Conservation (phyloP, 1,140 invertebrate genomes). For the Hycleus cichorii region DNA sequence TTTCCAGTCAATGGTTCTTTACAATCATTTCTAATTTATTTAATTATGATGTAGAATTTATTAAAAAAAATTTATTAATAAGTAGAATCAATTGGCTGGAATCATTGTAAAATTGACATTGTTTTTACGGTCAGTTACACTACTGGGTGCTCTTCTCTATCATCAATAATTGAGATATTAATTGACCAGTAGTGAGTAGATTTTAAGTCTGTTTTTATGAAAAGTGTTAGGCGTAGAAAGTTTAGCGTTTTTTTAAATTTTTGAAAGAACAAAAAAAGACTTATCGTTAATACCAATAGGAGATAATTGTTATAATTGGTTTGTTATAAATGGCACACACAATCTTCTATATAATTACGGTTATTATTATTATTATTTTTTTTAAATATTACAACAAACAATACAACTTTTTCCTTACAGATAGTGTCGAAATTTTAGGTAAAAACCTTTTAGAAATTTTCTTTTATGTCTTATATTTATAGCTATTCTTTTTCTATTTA, state of each 20-base stretch:
- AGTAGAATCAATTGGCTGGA: slow-evolving; percentile 23
- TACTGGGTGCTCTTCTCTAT: slow-evolving; percentile 34
- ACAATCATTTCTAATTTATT: neutral
- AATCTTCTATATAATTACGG: too few relatives aligned
- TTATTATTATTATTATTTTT: too few relatives aligned
- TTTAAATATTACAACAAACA: too few relatives aligned
- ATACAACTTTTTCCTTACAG: slow-evolving; percentile 6
- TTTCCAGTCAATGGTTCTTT: slow-evolving; percentile 18
- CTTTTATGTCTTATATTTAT: neutral
- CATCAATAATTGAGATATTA: slow-evolving; percentile 34
- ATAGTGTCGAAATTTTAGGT: slow-evolving; percentile 18
- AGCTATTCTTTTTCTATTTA: neutral
- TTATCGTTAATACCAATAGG: too few relatives aligned
- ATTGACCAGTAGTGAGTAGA: slow-evolving; percentile 40
- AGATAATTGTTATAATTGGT: too few relatives aligned
- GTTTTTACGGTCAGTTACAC: slow-evolving; percentile 40
- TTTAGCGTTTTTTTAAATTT: neutral
- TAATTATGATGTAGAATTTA: neutral
- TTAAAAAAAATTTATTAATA: neutral
- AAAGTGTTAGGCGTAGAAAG: neutral
- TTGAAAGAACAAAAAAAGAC: neutral
- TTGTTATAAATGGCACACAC: too few relatives aligned
- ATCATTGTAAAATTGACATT: slow-evolving; percentile 34
- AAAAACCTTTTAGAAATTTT: slow-evolving; percentile 17
- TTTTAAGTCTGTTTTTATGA: slow-evolving; percentile 33